Base-by-base conservation (phyloP, 2,113 vertebrate genomes). In the Dromaius novaehollandiae region DNA sequence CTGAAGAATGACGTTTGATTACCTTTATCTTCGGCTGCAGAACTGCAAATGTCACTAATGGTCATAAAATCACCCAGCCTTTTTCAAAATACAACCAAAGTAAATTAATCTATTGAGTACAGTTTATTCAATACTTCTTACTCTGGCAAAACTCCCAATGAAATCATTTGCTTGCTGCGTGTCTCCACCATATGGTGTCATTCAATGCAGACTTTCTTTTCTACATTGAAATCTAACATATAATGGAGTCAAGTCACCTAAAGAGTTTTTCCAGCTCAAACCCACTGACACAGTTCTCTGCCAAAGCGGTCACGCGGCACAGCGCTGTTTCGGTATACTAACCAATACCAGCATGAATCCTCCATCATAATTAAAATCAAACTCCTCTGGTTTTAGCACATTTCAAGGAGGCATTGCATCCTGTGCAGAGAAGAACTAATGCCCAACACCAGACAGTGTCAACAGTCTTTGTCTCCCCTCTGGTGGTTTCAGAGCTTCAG, bases 141-240 rank as follows among this genome's bases (percentile, higher is more conserved):
- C 56, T 82, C 94, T 96, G 96, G 94, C 97, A 97, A 92, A 93
- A 92, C 95, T 95, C 96, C 96, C 89, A 86, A 95, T 22, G 90
- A 96, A 93, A 85, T 93, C 77, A 96, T 92, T 96, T 92, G 94
- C 96, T 95, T 97, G 92, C 93, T 95, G 88, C 88, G 86, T 92
- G 94, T 94, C 93, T 96, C 95, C 92, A 90, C 96, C 94, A 96
- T 96, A 97, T 95, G 94, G 93, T 96, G 94, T 95, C 95, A 96
- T 96, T 97, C 97, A 97, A 86, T 28, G 82, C 76, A 93, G 95
- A 86, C 82, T 91, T 95, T 90, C 89, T 89, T 82, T 86, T 79
- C 91, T 81, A 58, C 48, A 73, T 1, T 93, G 82, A 96, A 96
- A 94, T 94, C 80, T 75, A 92, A 88, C 76, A 89, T 89, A 93